These are phyloP conservation scores for Raphicerus campestris DNA, from an alignment of 2,113 vertebrate genomes.

Conservation along the genomic window DNA sequence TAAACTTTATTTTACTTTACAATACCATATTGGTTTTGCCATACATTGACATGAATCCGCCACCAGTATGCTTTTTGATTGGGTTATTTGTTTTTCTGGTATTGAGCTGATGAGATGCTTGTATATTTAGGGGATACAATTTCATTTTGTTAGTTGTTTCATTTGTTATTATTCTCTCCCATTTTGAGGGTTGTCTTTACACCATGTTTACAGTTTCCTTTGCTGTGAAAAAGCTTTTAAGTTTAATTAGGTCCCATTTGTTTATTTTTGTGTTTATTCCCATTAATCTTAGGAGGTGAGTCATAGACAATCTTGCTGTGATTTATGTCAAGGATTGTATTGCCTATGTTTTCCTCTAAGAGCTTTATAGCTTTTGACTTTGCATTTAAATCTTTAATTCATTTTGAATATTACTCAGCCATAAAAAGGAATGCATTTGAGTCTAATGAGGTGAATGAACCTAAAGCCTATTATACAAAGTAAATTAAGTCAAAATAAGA, in stretches of 20 bases:
- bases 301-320: not conserved
- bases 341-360: not conserved
- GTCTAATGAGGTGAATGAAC: not conserved
- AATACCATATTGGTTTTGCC: no score
- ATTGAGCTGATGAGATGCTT: not conserved
- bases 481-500: not conserved
- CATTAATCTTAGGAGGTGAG: not conserved
- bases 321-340: not conserved
- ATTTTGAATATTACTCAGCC: not conserved
- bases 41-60: no score
- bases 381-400: not conserved
- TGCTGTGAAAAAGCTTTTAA: not conserved
- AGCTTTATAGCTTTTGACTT: not conserved
- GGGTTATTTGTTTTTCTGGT: not conserved
- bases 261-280: not conserved
- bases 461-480: not conserved
- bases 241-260: not conserved
- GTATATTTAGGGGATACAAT: not conserved
- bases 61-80: not conserved
- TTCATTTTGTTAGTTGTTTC: not conserved
- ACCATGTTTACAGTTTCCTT: not conserved
- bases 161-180: not conserved
- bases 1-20: no score
- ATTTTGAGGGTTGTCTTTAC: not conserved
- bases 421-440: not conserved